A percentile compares a stretch with the other conserved stretches of the same genome.
These are phyloP conservation scores for Tursiops truncatus DNA, from an alignment of 2,113 vertebrate genomes.

Conservation along the genomic window DNA sequence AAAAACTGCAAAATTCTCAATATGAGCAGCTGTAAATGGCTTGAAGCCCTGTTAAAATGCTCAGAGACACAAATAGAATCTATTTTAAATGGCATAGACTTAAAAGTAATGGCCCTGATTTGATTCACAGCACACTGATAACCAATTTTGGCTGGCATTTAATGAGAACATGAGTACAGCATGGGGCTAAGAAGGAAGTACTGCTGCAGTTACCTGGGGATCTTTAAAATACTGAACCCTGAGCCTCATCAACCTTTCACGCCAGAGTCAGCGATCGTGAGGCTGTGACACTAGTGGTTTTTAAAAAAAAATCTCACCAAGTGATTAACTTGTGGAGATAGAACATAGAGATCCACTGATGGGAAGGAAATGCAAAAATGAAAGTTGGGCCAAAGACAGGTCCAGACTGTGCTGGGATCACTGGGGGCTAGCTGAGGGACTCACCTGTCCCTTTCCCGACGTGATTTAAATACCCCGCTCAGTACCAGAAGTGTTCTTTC, in stretches of 20 bases:
- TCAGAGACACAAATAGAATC: conserved; percentile 41
- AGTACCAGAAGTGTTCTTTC: neutral
- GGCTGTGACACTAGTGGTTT: neutral
- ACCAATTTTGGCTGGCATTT: conserved; percentile 8
- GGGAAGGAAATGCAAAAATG: neutral
- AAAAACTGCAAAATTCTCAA: conserved; percentile 67
- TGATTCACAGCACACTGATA: conserved; percentile 34
- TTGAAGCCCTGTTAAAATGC: conserved; percentile 49
- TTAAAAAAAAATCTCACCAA: neutral
- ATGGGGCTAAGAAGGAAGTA: neutral
- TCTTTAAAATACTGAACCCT: neutral
- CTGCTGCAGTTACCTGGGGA: neutral
- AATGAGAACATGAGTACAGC: neutral
- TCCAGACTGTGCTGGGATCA: neutral
- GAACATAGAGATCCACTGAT: neutral
- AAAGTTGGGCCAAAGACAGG: neutral
- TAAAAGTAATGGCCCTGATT: conserved; percentile 38
- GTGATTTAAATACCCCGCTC: neutral
- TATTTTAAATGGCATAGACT: conserved; percentile 45
- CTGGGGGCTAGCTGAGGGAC: too few relatives aligned
- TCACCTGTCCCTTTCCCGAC: neutral
- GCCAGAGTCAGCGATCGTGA: neutral
- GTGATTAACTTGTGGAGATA: neutral
- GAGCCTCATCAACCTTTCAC: neutral
- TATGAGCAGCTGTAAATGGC: conserved; percentile 53